Percentiles rank a stretch among this genome's conserved stretches.
Evolutionary conservation across 1,140 invertebrate species (phyloP).

Genomic region (Euborellia annulipes): DNA sequence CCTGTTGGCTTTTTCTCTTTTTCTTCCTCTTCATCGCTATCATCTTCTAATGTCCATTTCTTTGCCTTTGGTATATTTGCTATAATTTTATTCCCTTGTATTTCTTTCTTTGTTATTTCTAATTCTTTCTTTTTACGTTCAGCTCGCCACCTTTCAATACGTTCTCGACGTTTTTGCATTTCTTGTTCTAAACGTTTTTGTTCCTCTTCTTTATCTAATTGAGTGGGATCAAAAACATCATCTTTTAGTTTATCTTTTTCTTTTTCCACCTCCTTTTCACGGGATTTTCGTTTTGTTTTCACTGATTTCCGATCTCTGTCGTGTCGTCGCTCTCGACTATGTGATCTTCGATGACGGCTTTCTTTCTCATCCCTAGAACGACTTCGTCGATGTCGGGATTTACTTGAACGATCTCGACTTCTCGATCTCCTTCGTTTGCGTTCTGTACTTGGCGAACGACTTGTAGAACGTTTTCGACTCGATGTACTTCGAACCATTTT

Average conservation of each 20-base stretch:
- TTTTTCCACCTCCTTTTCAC: too few relatives aligned
- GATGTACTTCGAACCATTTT: neutral
- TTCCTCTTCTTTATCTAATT: constrained; percentile 48
- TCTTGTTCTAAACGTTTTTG: constrained; percentile 81
- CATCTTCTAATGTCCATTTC: constrained; percentile 86
- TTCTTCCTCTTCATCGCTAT: constrained; percentile 60
- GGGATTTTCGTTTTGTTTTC: too few relatives aligned
- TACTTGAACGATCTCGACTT: constrained; percentile 1
- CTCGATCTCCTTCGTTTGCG: neutral
- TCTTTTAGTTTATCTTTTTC: neutral
- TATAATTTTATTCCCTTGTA: constrained; percentile 26
- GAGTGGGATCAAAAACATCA: too few relatives aligned
- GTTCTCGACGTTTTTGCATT: constrained; percentile 89
- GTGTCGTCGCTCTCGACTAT: too few relatives aligned
- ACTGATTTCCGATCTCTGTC: too few relatives aligned
- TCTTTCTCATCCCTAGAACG: neutral
- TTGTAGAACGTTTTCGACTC: neutral
- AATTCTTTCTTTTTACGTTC: constrained; percentile 74
- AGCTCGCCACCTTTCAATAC: constrained; percentile 82
- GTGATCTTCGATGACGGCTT: neutral
- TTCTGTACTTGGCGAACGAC: neutral
- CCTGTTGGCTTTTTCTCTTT: constrained; percentile 23
- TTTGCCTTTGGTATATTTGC: constrained; percentile 28
- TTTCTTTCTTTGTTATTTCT: constrained; percentile 57
- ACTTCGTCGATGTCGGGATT: neutral